Evolutionary conservation across 1,140 invertebrate genomes (phyloP), one percentile per base, ranked within the genome.

Genomic region (Gerris buenoi): DNA sequence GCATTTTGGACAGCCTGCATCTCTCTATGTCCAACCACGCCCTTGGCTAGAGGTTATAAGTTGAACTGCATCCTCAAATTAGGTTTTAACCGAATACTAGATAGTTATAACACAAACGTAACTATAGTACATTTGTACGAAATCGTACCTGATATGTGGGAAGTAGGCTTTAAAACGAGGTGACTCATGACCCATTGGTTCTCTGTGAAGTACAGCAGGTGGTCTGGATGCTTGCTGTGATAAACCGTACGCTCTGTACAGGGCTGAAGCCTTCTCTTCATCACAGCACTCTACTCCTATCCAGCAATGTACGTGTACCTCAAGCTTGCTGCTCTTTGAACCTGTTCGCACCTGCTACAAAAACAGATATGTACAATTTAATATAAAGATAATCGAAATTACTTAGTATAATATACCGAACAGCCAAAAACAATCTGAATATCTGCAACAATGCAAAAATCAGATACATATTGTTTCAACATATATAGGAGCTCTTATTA

Each of bases 261-360:
- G 84, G n/a, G 84, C 84, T 5, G 83, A 81, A 0, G 81, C 83
- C 63, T 82, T 81, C 74, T 86, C 85, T 75, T 86, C 85, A 74
- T 76, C 73, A 58, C 79, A 66, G 2, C 81, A 81, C 57, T 81
- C 73, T 13, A 74, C 74, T 18, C 85, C 85, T 2, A 87, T 75
- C 86, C 86, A 87, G 71, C 86, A 87, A 74, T 87, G 85, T 67
- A 87, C 83, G 74, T 85, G 71, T 65, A 70, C 69, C 59, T 73
- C 72, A 22, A 72, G 26, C 14, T 65, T 69, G 14, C 70, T 69
- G 28, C 67, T 10, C 18, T 46, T 46, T 46, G 33, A 10, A 10
- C 33, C 33, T n/a, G n/a, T n/a, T n/a, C n/a, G n/a, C n/a, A n/a
- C n/a, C n/a, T n/a, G n/a, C n/a, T n/a, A n/a, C n/a, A n/a, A n/a